phyloP scores from a whole-genome alignment of 64 coral and sea anemone species.

The Actinia tenebrosa region DNA sequence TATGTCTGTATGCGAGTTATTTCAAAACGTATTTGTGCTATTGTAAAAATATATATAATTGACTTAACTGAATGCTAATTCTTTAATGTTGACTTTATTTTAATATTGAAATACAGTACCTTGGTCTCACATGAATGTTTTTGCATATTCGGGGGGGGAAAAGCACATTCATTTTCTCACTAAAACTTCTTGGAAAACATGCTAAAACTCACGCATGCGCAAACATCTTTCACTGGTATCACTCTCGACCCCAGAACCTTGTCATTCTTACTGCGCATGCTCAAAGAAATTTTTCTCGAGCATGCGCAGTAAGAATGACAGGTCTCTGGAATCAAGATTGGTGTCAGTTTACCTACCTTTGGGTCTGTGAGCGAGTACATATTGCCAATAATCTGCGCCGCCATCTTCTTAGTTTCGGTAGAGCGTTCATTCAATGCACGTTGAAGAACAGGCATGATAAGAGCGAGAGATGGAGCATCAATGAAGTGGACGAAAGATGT shows the following conservation, averaged over 20 bases:
- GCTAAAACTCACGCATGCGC: too few relatives aligned
- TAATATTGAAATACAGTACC: too few relatives aligned
- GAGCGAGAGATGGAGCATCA: constrained; percentile 78
- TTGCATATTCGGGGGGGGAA: background rate
- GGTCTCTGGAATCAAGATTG: background rate
- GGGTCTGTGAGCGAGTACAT: constrained; percentile 97
- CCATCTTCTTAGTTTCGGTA: constrained; percentile 98
- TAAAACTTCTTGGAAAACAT: background rate
- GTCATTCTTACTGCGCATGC: too few relatives aligned
- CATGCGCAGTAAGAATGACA: too few relatives aligned
- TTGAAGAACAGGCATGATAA: constrained; percentile 98
- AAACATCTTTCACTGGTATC: too few relatives aligned
- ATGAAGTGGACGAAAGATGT: constrained; percentile 98
- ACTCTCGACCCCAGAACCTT: too few relatives aligned
- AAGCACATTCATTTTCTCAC: background rate
- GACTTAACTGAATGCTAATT: too few relatives aligned
- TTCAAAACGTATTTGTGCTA: too few relatives aligned
- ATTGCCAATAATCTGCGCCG: constrained; percentile 92
- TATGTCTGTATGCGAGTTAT: too few relatives aligned
- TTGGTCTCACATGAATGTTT: background rate
- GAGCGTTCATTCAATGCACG: constrained; percentile 77
- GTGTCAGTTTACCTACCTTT: constrained; percentile 56
- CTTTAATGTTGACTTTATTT: too few relatives aligned
- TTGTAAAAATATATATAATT: too few relatives aligned
- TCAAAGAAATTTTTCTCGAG: too few relatives aligned